phyloP scores from a whole-genome alignment of 2,113 vertebrate genomes.

The Myotis lucifugus region DNA sequence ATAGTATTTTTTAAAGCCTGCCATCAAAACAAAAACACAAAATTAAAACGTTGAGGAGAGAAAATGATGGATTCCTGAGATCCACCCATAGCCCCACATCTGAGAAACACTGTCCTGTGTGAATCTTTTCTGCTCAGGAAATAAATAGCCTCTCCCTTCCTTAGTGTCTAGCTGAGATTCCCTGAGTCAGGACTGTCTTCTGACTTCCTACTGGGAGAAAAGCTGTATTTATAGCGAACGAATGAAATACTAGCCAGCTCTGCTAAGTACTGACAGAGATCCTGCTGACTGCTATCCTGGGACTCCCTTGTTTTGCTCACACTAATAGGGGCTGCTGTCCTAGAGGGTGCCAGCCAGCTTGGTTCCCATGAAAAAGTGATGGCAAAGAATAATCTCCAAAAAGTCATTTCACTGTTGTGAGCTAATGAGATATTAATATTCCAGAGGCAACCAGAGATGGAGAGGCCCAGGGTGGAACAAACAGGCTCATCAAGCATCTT shows the following conservation, averaged over 20 bases:
- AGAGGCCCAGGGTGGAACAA: not conserved
- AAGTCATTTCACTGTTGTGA: not conserved
- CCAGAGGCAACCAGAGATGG: not conserved
- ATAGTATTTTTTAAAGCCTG: not conserved
- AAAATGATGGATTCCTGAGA: not conserved
- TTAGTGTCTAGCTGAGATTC: not conserved
- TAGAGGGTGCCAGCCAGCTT: not conserved
- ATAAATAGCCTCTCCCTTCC: not conserved
- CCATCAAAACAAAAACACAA: not conserved
- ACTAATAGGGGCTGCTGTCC: not conserved
- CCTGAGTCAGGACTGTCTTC: slow-evolving; percentile 38
- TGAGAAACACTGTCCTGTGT: not conserved
- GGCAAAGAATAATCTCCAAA: not conserved
- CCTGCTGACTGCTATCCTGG: not conserved
- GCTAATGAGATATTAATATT: slow-evolving; percentile 5
- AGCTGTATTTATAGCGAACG: slow-evolving; percentile 39
- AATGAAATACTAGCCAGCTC: slow-evolving; percentile 46
- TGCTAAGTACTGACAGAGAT: not conserved
- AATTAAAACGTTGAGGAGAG: not conserved
- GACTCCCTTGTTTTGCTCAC: slow-evolving; percentile 39
- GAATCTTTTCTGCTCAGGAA: not conserved
- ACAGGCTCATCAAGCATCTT: not conserved
- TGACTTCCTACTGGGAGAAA: not conserved
- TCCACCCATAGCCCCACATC: not conserved
- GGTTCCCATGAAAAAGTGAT: not conserved